Evolutionary conservation across 2,888 invertebrate genomes (phyloP), one percentile per base, ranked within the genome.

Genomic region (Drosophila melanocephala): DNA sequence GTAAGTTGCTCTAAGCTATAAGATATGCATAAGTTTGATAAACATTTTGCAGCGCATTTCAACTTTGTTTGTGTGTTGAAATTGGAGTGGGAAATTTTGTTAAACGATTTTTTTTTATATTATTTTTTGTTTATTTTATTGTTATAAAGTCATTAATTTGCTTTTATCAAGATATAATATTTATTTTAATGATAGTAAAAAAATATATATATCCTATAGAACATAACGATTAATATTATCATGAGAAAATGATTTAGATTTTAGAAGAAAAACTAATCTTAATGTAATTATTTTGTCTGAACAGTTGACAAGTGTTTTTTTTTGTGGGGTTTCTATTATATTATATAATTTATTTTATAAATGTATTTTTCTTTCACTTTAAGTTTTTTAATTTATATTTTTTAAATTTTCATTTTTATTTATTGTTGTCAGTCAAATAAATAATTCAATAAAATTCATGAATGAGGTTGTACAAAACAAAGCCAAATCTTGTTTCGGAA

Each of bases 1-100:
- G 69, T 69, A 69, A 69, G 69, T 57, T 56, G 22, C 16, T n/a
- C 5, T 14, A 14, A 39, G 22, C 9, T 16, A 14, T 19, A 16
- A 26, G 4, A 14, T 1, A 6, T 14, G n/a, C n/a, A 32, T 22
- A 42, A 26, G n/a, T 32, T 7, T 26, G 3, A 51, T 0, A 52
- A 2, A 30, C 6, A 30, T 28, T 12, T 30, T 19, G n/a, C 19
- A 30, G 14, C 14, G 22, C 22, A 6, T 44, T 44, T 22, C 10
- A 44, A 12, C 6, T 44, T 12, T 6, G 12, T 12, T 44, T 22
- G 6, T 14, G 3, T 44, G 6, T 1, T 14, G 22, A 14, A 44
- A 22, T 4, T 47, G 7, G 7, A 9, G 6, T 22, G 7, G 14
- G 7, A 22, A 16, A 22, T 16, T 1, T 5, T 5, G 2, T 9